Conservation (phyloP, 2,113 vertebrate genomes). For the Crotalus tigris region DNA sequence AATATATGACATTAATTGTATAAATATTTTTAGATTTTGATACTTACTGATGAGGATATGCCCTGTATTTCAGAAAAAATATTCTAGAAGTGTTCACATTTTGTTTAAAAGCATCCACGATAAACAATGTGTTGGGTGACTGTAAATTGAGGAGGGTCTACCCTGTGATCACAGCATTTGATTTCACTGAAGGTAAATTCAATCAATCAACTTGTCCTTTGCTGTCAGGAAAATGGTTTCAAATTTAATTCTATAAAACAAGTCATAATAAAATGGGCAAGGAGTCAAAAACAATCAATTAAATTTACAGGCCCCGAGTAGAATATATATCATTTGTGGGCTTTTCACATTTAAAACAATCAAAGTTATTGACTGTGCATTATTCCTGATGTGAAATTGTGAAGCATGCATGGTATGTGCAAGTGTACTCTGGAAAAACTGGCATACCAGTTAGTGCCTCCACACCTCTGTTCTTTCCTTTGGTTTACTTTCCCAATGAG, state of each 20-base stretch:
- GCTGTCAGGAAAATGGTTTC: constrained; percentile 10
- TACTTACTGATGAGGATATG: background rate
- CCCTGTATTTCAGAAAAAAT: background rate
- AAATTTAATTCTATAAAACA: constrained; percentile 34
- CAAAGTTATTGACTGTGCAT: background rate
- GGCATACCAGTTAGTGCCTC: background rate
- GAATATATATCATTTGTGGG: constrained; percentile 6
- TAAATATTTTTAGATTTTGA: background rate
- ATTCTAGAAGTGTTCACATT: constrained; percentile 13
- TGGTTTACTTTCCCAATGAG: background rate
- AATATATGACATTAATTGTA: background rate
- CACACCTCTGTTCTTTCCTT: background rate
- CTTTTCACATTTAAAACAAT: constrained; percentile 18
- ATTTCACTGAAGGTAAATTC: constrained; percentile 51
- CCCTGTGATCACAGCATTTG: constrained; percentile 12
- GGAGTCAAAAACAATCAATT: constrained; percentile 18
- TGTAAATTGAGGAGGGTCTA: background rate
- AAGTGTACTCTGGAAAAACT: background rate
- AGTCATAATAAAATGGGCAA: constrained; percentile 30
- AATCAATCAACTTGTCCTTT: constrained; percentile 33
- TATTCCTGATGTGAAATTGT: background rate
- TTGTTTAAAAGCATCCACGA: constrained; percentile 5
- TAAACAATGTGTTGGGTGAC: constrained; percentile 1
- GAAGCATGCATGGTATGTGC: background rate
- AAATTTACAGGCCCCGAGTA: constrained; percentile 20